These are phyloP conservation scores for Conomelus anceps DNA, from an alignment of 2,888 invertebrate species.

Conservation along the genomic window DNA sequence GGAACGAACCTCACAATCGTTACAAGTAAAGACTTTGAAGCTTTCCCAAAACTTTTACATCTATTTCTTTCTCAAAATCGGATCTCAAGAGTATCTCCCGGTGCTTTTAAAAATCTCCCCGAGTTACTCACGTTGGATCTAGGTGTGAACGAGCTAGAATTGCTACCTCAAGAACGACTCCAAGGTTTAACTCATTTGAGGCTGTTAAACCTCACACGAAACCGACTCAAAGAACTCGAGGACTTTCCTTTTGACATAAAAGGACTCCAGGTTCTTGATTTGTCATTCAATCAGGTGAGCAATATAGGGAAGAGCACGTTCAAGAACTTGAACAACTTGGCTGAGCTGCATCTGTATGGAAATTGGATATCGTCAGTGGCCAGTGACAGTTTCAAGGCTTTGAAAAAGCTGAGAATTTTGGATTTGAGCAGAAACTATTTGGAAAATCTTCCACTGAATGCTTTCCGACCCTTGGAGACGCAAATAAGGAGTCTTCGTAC, in stretches of 20 bases:
- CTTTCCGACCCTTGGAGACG: conserved; percentile 71
- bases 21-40: conserved; percentile 77
- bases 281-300: conserved; percentile 76
- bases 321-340: conserved; percentile 65
- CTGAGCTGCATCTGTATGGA: conserved; percentile 69
- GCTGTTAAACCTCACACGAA: conserved; percentile 74
- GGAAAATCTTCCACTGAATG: conserved; percentile 69
- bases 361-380: conserved; percentile 76
- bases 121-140: conserved; percentile 72
- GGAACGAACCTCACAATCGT: conserved; percentile 75
- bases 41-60: conserved; percentile 69
- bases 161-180: conserved; percentile 75
- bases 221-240: conserved; percentile 71
- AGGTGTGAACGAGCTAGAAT: conserved; percentile 73
- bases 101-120: conserved; percentile 71
- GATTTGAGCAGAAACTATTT: conserved; percentile 80
- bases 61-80: conserved; percentile 65
- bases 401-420: conserved; percentile 66
- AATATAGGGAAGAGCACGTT: conserved; percentile 70
- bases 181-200: conserved; percentile 67
- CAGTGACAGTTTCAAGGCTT: conserved; percentile 65
- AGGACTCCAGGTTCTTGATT: conserved; percentile 68
- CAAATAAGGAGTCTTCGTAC: conserved; percentile 69
- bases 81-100: conserved; percentile 72
- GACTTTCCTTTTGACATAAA: conserved; percentile 73